phyloP scores from a whole-genome alignment of 2,797 vertebrate genomes.

The Sebastiscus albofasciatus region DNA sequence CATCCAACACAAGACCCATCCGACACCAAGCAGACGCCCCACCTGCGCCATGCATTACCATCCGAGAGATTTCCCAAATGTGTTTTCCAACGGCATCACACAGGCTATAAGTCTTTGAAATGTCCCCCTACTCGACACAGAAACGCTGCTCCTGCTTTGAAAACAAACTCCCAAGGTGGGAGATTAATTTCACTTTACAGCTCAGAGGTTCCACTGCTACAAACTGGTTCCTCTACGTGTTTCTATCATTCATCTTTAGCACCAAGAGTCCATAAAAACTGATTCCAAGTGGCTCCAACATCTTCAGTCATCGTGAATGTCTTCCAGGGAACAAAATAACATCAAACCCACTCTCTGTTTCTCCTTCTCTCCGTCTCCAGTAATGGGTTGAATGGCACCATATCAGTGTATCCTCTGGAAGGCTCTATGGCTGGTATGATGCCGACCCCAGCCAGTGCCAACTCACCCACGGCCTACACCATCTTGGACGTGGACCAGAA shows the following conservation, averaged over 20 bases:
- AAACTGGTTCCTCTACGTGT: constrained; percentile 20
- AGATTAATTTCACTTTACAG: constrained; percentile 51
- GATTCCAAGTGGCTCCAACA: constrained; percentile 15
- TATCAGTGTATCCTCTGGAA: constrained; percentile 92
- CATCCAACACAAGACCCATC: constrained; percentile 34
- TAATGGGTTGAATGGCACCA: constrained; percentile 92
- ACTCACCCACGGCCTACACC: constrained; percentile 89
- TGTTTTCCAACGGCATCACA: constrained; percentile 49
- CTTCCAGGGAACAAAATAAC: constrained; percentile 26
- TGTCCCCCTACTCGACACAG: constrained; percentile 42
- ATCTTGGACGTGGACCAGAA: constrained; percentile 96
- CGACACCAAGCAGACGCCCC: constrained; percentile 32
- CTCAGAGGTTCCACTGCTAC: constrained; percentile 33
- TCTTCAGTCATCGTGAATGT: constrained; percentile 21
- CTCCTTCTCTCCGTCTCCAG: constrained; percentile 70
- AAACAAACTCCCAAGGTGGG: constrained; percentile 56
- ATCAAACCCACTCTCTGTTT: background rate
- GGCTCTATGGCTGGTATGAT: constrained; percentile 91
- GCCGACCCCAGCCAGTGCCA: constrained; percentile 84
- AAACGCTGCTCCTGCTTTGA: constrained; percentile 35
- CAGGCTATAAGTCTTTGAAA: constrained; percentile 60
- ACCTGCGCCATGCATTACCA: constrained; percentile 52
- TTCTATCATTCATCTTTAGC: constrained; percentile 49
- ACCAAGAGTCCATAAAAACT: constrained; percentile 52
- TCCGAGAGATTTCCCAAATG: constrained; percentile 68